Evolutionary conservation across 2,113 vertebrate species (phyloP), one percentile per base, ranked within the genome.

Genomic region (Alligator sinensis): DNA sequence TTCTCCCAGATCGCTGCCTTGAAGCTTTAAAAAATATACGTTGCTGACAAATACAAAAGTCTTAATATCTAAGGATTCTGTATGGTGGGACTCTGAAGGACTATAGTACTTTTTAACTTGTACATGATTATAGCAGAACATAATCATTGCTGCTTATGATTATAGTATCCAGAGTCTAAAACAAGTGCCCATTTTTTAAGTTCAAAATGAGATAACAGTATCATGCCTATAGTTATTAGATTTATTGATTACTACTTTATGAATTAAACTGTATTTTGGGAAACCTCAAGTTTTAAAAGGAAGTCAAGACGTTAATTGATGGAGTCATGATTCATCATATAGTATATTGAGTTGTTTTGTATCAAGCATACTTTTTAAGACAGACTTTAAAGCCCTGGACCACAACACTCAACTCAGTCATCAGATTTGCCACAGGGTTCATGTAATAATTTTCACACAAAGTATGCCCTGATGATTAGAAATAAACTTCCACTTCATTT

Each of bases 71-170:
- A 47, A 47, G 47, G 21, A 27, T 27, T 38, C 63, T 27, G 27
- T 62, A 38, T 34, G 60, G n/a, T 84, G 80, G 91, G 55, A 9
- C 11, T 76, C 88, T 59, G 18, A 84, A 16, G 75, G 6, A 47
- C 47, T 47, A 74, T 22, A 74, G 91, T 94, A 80, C 38, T 24
- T 30, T 86, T 93, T 93, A 74, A 30, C 30, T 89, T 93, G 47
- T 24, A 3, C 12, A 88, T 5, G 0, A 82, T 90, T 90, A 58
- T 55, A 80, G 24, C n/a, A 34, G 58, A n/a, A 84, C 1, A 9
- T 61, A 80, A 93, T 87, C 28, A 63, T 66, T 38, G 21, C 15
- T 55, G 9, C 68, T 47, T 34, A 13, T 87, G 58, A 5, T 78
- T 55, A n/a, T 25, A 2, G 3, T 64, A 21, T 62, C 28, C 38